Evolutionary conservation across 2,888 invertebrate genomes (phyloP), one percentile per base, ranked within the genome.

Genomic region (Tinea semifulvella): DNA sequence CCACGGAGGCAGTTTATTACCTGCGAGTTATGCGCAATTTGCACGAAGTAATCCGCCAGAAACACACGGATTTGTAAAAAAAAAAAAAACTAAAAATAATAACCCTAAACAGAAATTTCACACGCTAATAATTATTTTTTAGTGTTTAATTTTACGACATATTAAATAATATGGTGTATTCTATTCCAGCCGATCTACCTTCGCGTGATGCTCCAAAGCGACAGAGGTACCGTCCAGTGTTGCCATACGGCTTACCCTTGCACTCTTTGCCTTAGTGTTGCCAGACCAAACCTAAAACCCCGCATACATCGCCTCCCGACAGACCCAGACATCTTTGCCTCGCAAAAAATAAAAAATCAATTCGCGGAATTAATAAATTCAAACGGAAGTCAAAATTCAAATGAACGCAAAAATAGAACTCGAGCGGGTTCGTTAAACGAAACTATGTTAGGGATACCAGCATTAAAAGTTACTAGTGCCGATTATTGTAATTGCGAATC

Each of bases 121-220:
- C n/a, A n/a, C n/a, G n/a, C n/a, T n/a, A n/a, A n/a, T n/a, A n/a
- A n/a, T n/a, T n/a, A n/a, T n/a, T n/a, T n/a, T n/a, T n/a, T n/a
- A n/a, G n/a, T n/a, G n/a, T n/a, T n/a, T n/a, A n/a, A n/a, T n/a
- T n/a, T n/a, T n/a, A n/a, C n/a, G n/a, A n/a, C n/a, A n/a, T n/a
- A n/a, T n/a, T n/a, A n/a, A n/a, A n/a, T n/a, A n/a, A n/a, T n/a
- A n/a, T n/a, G n/a, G 6, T 26, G 7, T 26, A 26, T 26, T 14
- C 2, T 35, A 11, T 85, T 85, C 44, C 88, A 92, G 92, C 92
- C 92, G 59, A 90, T 92, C 72, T 91, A 87, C 83, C 83, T 91
- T 56, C 86, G 85, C 62, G 83, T 88, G 74, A 77, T 84, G 70
- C 84, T 92, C 56, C 84, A 85, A 62, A 77, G 83, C 61, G 87